Evolutionary conservation across 2,797 vertebrate genomes (phyloP).

Genomic region (Lithobates sylvaticus): DNA sequence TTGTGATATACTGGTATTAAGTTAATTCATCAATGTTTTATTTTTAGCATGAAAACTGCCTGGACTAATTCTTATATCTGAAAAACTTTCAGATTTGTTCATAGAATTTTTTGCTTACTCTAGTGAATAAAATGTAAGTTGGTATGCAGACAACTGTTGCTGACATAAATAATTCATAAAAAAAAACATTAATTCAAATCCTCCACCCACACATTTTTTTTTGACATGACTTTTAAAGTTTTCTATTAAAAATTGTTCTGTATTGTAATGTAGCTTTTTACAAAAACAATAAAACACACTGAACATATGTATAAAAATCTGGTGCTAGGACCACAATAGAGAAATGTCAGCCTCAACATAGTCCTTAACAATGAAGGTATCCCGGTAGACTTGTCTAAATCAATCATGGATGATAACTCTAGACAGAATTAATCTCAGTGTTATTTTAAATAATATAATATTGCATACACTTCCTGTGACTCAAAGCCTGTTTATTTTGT

Average conservation of each 20-base stretch:
- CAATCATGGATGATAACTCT: conserved; percentile 19
- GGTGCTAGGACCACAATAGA: not conserved
- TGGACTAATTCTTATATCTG: not conserved
- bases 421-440: conserved; percentile 38
- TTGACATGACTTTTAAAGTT: conserved; percentile 6
- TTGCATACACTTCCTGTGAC: conserved; percentile 41
- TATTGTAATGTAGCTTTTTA: not conserved
- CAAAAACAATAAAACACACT: not conserved
- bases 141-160: conserved; percentile 2
- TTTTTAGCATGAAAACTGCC: not conserved
- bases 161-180: conserved; percentile 8
- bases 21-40: not conserved
- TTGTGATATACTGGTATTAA: not conserved
- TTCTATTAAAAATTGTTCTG: not conserved
- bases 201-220: conserved; percentile 4
- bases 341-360: not conserved
- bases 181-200: conserved; percentile 10
- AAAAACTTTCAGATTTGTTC: not conserved
- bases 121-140: not conserved
- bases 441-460: conserved; percentile 47
- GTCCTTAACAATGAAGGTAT: conserved; percentile 2
- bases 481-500: conserved; percentile 33
- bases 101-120: not conserved
- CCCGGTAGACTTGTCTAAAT: conserved; percentile 19
- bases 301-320: conserved; percentile 24